A percentile compares a stretch with the other conserved stretches of the same genome.
Evolutionary conservation across 1,140 invertebrate genomes (phyloP).

Genomic region (Pinna nobilis): DNA sequence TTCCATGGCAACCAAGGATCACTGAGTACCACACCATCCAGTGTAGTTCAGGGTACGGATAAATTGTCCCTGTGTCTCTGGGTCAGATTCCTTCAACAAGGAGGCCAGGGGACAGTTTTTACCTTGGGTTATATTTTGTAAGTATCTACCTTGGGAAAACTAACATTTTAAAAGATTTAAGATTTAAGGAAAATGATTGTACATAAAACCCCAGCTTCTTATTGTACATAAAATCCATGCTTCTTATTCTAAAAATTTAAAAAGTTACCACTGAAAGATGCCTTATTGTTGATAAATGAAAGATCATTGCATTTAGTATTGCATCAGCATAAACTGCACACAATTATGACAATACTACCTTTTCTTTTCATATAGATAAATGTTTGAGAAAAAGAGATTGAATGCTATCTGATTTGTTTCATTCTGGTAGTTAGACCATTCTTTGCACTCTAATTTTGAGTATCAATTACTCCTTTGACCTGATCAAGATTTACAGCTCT

Average conservation of each 20-base stretch:
- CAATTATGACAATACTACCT: no score
- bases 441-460: no score
- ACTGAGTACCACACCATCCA: neutral
- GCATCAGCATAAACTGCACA: no score
- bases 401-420: no score
- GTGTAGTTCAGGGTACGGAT: slow-evolving; percentile 9
- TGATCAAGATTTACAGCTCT: no score
- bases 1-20: slow-evolving; percentile 20
- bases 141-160: neutral
- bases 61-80: slow-evolving; percentile 53
- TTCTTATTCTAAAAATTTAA: neutral
- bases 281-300: no score
- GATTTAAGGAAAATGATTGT: neutral
- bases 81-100: slow-evolving; percentile 14
- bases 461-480: no score
- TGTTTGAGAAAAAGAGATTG: no score
- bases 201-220: neutral
- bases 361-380: no score
- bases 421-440: no score
- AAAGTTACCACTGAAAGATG: neutral
- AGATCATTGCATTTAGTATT: no score
- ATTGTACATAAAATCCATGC: neutral
- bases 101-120: neutral
- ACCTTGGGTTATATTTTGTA: neutral
- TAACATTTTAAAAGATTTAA: neutral